phyloP scores from a whole-genome alignment of 2,888 invertebrate genomes.

The Netelia inedita region DNA sequence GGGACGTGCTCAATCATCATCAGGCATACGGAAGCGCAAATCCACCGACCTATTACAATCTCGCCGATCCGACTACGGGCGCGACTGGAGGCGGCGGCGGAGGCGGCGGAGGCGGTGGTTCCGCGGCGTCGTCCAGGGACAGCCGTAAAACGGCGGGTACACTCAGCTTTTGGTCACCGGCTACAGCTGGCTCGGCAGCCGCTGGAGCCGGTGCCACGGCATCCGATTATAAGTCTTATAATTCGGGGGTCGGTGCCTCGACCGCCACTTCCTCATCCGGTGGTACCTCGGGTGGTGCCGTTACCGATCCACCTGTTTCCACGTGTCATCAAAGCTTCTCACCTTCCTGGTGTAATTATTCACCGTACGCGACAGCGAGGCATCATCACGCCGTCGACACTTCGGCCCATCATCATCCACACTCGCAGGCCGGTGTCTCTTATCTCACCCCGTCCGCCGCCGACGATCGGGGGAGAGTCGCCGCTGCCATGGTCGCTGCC shows the following conservation, averaged over 20 bases:
- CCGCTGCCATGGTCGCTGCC: slow-evolving; percentile 86
- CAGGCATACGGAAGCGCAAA: slow-evolving; percentile 89
- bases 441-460: slow-evolving; percentile 88
- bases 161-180: slow-evolving; percentile 90
- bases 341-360: slow-evolving; percentile 92
- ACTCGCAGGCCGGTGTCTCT: slow-evolving; percentile 86
- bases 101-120: slow-evolving; percentile 49
- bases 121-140: slow-evolving; percentile 87
- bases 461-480: slow-evolving; percentile 90
- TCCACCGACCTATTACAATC: slow-evolving; percentile 90
- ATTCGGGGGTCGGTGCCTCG: slow-evolving; percentile 89
- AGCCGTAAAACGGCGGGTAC: slow-evolving; percentile 86
- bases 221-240: slow-evolving; percentile 83
- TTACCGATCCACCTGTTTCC: slow-evolving; percentile 86
- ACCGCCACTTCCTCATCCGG: slow-evolving; percentile 85
- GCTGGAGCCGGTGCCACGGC: slow-evolving; percentile 85
- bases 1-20: slow-evolving; percentile 87
- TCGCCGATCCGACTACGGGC: slow-evolving; percentile 86
- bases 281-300: slow-evolving; percentile 85
- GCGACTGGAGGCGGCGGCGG: slow-evolving; percentile 1
- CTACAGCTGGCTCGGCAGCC: slow-evolving; percentile 85
- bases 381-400: slow-evolving; percentile 86
- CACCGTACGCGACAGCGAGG: slow-evolving; percentile 88
- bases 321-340: slow-evolving; percentile 90
- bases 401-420: slow-evolving; percentile 87